Evolutionary conservation across 2,797 vertebrate species (phyloP).

Genomic region (Iguana delicatissima): DNA sequence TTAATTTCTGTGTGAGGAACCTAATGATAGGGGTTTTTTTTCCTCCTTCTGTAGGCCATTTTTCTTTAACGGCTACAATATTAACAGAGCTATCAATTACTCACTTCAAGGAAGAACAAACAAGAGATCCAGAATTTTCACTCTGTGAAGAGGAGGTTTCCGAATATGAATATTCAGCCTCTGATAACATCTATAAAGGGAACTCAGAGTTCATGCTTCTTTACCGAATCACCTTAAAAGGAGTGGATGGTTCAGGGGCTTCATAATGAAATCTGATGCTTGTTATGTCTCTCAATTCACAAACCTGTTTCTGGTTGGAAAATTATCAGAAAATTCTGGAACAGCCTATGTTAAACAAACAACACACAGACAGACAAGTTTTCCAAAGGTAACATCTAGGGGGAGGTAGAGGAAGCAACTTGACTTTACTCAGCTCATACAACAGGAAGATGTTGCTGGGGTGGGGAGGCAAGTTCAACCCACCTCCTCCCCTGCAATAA

Average conservation of each 20-base stretch:
- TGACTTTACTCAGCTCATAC: not conserved
- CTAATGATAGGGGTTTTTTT: slow-evolving; percentile 35
- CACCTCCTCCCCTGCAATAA: not conserved
- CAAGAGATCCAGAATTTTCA: slow-evolving; percentile 58
- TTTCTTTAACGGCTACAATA: slow-evolving; percentile 52
- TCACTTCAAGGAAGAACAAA: slow-evolving; percentile 71
- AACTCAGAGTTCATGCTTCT: not conserved
- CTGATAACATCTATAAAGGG: slow-evolving; percentile 29
- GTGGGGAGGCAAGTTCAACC: no score
- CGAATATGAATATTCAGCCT: slow-evolving; percentile 55
- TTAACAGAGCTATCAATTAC: slow-evolving; percentile 57
- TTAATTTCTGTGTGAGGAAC: slow-evolving; percentile 44
- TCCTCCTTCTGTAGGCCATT: slow-evolving; percentile 59
- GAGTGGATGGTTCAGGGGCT: slow-evolving; percentile 32
- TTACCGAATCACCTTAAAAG: slow-evolving; percentile 38
- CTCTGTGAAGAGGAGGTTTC: slow-evolving; percentile 47
- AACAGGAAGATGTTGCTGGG: not conserved
- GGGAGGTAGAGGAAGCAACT: no score
- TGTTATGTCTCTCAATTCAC: slow-evolving; percentile 32
- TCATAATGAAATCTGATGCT: slow-evolving; percentile 33
- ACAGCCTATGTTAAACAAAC: slow-evolving; percentile 12
- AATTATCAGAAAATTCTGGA: slow-evolving; percentile 37
- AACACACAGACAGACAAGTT: not conserved
- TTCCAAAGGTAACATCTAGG: not conserved
- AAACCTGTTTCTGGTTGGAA: slow-evolving; percentile 29